phyloP scores from a whole-genome alignment of 2,888 invertebrate genomes.

The Perizoma flavofasciatum region DNA sequence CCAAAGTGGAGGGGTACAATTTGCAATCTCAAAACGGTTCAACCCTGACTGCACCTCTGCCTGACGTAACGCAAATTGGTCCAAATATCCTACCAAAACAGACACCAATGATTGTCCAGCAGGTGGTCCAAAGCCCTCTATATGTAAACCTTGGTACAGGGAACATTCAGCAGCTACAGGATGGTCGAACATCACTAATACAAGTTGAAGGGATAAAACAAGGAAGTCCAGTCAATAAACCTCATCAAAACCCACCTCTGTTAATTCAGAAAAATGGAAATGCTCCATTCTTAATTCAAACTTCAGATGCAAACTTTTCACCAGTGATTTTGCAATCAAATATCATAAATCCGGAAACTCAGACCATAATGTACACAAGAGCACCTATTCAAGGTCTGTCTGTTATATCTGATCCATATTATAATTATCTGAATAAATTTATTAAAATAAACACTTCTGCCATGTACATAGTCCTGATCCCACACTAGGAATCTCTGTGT shows the following conservation, averaged over 20 bases:
- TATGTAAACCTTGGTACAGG: constrained; percentile 70
- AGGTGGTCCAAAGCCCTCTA: constrained; percentile 71
- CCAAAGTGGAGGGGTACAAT: constrained; percentile 62
- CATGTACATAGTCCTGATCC: no score
- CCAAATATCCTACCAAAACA: constrained; percentile 52
- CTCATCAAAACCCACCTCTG: constrained; percentile 60
- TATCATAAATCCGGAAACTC: constrained; percentile 79
- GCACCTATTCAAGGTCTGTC: constrained; percentile 72
- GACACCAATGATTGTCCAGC: constrained; percentile 71
- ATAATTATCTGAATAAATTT: no score
- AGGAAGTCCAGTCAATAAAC: constrained; percentile 53
- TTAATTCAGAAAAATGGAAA: constrained; percentile 70
- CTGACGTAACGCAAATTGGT: constrained; percentile 65
- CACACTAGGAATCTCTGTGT: no score
- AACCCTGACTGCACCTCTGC: constrained; percentile 54
- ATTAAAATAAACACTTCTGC: no score
- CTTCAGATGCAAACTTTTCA: constrained; percentile 72
- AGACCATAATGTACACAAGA: constrained; percentile 78
- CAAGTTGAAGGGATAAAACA: constrained; percentile 61
- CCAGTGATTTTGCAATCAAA: constrained; percentile 88
- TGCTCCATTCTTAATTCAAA: constrained; percentile 73
- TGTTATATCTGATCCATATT: no score
- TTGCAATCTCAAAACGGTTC: constrained; percentile 50
- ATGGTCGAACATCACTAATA: constrained; percentile 56
- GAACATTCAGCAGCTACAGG: constrained; percentile 64